These are phyloP conservation scores for Fabriciana adippe DNA, from an alignment of 2,888 invertebrate species.

Conservation along the genomic window DNA sequence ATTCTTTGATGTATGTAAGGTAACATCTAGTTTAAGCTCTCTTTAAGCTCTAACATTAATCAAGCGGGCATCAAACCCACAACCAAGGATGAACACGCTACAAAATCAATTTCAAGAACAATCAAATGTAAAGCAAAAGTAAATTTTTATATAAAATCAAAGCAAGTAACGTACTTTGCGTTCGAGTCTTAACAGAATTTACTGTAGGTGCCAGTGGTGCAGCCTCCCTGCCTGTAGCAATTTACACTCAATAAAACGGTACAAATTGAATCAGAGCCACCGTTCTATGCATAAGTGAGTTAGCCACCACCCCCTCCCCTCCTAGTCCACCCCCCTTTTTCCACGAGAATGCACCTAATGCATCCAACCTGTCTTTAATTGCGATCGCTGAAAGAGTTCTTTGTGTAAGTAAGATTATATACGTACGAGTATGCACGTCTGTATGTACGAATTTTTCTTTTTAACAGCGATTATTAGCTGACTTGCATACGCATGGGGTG, in stretches of 20 bases:
- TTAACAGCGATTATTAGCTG: constrained; percentile 12
- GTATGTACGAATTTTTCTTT: constrained; percentile 12
- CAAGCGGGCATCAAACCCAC: too few relatives aligned
- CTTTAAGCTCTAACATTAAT: too few relatives aligned
- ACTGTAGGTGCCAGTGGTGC: constrained; percentile 17
- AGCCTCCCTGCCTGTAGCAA: constrained; percentile 48
- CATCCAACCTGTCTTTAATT: constrained; percentile 47
- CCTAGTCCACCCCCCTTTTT: constrained; percentile 21
- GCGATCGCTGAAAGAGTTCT: constrained; percentile 35
- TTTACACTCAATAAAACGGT: constrained; percentile 61
- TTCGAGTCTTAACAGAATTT: constrained; percentile 29
- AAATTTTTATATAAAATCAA: constrained; percentile 19
- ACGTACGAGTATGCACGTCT: constrained; percentile 6
- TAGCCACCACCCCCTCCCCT: constrained; percentile 43
- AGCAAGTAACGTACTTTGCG: constrained; percentile 15
- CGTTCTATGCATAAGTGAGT: constrained; percentile 52
- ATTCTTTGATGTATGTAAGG: too few relatives aligned
- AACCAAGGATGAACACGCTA: too few relatives aligned
- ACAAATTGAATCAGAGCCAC: constrained; percentile 56
- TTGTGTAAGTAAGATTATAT: constrained; percentile 25
- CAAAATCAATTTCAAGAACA: too few relatives aligned
- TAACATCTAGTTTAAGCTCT: too few relatives aligned
- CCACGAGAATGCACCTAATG: constrained; percentile 46
- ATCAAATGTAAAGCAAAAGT: constrained; percentile 4
- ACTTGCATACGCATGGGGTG: constrained; percentile 10